Evolutionary conservation across 2,888 invertebrate species (phyloP).

Genomic region (Physocephala rufipes): DNA sequence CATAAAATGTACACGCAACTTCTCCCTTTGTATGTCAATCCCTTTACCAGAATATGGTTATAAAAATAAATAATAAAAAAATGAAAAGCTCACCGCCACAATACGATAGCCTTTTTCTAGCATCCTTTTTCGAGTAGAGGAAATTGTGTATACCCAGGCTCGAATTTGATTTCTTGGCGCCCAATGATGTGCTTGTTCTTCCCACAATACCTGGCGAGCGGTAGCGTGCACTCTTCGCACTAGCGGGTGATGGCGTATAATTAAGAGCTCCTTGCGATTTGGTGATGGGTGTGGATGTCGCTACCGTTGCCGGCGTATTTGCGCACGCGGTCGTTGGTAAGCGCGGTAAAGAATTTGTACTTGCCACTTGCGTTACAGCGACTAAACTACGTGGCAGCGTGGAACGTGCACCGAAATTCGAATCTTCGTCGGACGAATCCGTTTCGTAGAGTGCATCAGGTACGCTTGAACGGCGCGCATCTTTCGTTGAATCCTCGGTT

Average conservation of each 20-base stretch:
- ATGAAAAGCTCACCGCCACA: slow-evolving; percentile 69
- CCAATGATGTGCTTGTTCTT: slow-evolving; percentile 66
- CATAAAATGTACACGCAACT: too few species aligned
- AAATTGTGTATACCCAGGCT: slow-evolving; percentile 72
- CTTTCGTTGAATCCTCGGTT: slow-evolving; percentile 56
- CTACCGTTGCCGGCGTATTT: slow-evolving; percentile 40
- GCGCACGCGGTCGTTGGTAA: slow-evolving; percentile 70
- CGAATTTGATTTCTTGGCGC: slow-evolving; percentile 72
- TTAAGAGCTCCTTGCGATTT: slow-evolving; percentile 72
- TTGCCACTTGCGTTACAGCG: slow-evolving; percentile 68
- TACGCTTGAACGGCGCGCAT: slow-evolving; percentile 70
- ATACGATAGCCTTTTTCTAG: slow-evolving; percentile 67
- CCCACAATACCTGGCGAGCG: slow-evolving; percentile 76
- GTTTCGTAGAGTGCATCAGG: slow-evolving; percentile 65
- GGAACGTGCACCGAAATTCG: slow-evolving; percentile 67
- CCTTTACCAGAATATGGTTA: background rate
- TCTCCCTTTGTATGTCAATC: too few species aligned
- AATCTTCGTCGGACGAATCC: slow-evolving; percentile 57
- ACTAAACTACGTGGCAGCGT: slow-evolving; percentile 74
- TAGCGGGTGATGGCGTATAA: slow-evolving; percentile 59
- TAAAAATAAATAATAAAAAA: slow-evolving; percentile 23
- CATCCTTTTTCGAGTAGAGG: slow-evolving; percentile 71
- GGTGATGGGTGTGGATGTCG: slow-evolving; percentile 67
- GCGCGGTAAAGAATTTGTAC: slow-evolving; percentile 81
- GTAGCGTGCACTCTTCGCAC: slow-evolving; percentile 87